A percentile compares a stretch with the other conserved stretches of the same genome.
Conservation (phyloP, 1,140 invertebrate species). For the Anoplophora glabripennis region DNA sequence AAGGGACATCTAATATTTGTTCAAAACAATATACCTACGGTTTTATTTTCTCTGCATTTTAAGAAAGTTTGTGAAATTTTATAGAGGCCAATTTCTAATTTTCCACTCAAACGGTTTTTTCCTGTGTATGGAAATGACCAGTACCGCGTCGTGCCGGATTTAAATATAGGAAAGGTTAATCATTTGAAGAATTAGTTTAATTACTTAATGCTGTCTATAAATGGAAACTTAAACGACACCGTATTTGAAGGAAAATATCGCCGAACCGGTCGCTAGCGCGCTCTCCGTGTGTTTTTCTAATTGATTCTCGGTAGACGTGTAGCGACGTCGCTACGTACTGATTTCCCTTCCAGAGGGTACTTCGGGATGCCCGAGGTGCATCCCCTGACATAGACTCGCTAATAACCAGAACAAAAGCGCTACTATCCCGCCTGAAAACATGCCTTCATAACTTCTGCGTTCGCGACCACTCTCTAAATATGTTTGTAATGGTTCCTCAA, state of each 20-base stretch:
- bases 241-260: neutral
- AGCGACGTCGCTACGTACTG: neutral
- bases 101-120: no score
- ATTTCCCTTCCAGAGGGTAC: no score
- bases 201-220: conserved; percentile 6
- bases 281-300: conserved; percentile 3
- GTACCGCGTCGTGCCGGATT: no score
- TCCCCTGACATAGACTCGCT: conserved; percentile 20
- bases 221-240: neutral
- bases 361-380: neutral
- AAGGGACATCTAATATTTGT: no score
- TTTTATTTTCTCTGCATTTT: no score
- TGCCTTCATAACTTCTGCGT: conserved; percentile 10
- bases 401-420: conserved; percentile 40
- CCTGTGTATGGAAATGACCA: no score
- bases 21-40: no score
- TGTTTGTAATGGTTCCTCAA: conserved; percentile 43
- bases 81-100: no score
- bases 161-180: neutral
- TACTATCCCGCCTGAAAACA: conserved; percentile 39
- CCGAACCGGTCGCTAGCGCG: neutral
- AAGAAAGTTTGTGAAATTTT: no score
- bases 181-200: conserved; percentile 1
- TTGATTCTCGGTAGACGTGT: neutral
- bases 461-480: conserved; percentile 30